These are phyloP conservation scores for Gephyroberyx darwinii DNA, from an alignment of 2,797 vertebrate genomes.

Conservation along the genomic window DNA sequence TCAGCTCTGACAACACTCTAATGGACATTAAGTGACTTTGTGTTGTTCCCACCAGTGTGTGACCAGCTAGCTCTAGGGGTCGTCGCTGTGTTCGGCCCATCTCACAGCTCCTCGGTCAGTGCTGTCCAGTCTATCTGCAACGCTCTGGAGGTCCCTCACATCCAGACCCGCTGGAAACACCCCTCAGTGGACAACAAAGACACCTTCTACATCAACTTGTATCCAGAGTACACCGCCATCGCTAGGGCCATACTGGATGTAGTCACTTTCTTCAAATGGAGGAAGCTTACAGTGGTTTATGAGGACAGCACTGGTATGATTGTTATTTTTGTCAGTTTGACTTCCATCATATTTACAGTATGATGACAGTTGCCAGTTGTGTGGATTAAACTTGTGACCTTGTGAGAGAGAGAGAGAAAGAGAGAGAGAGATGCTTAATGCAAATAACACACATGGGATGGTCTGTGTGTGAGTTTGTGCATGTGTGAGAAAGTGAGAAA, in stretches of 20 bases:
- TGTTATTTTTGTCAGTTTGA: conserved; percentile 25
- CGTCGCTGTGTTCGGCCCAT: conserved; percentile 93
- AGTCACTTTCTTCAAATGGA: conserved; percentile 95
- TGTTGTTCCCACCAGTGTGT: conserved; percentile 81
- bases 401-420: no score
- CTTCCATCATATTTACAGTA: not conserved
- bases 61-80: conserved; percentile 97
- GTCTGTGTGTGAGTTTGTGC: conserved; percentile 39
- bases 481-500: not conserved
- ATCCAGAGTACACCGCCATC: conserved; percentile 93
- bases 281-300: conserved; percentile 91
- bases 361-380: no score
- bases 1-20: no score
- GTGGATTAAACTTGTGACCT: no score
- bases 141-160: conserved; percentile 95
- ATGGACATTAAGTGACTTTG: not conserved
- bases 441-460: no score
- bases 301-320: conserved; percentile 90
- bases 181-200: conserved; percentile 93
- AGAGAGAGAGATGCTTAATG: no score
- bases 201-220: conserved; percentile 95
- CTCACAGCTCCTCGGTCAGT: conserved; percentile 94
- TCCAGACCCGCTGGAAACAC: conserved; percentile 97
- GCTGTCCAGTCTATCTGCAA: conserved; percentile 98
- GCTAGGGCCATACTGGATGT: conserved; percentile 94